Conservation (phyloP, 2,113 vertebrate genomes). For the Gulo gulo region DNA sequence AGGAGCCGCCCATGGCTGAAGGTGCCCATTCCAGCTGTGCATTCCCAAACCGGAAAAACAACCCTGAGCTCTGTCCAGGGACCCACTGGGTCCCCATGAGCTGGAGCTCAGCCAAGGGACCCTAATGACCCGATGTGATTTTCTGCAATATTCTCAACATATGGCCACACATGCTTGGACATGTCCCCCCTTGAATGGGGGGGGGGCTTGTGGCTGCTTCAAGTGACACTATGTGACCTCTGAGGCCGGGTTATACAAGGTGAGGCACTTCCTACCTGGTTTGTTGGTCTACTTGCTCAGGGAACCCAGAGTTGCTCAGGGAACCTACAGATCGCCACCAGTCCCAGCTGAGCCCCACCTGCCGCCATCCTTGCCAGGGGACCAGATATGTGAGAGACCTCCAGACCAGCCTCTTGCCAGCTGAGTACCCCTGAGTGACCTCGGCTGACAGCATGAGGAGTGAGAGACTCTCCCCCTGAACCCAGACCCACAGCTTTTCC, state of each 20-base stretch:
- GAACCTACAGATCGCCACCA: neutral
- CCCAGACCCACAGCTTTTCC: neutral
- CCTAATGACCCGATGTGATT: neutral
- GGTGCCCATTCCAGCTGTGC: neutral
- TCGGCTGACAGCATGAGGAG: neutral
- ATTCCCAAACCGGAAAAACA: neutral
- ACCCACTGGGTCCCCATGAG: neutral
- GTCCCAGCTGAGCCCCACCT: neutral
- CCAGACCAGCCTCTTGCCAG: neutral
- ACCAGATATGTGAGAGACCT: too few relatives aligned
- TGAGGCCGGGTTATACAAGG: neutral
- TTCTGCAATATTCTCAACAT: neutral
- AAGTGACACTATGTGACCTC: neutral
- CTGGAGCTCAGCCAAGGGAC: neutral
- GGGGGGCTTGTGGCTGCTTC: neutral
- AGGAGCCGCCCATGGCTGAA: neutral
- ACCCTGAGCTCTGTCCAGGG: neutral
- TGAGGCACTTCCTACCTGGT: neutral
- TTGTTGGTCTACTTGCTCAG: neutral
- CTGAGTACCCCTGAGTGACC: neutral
- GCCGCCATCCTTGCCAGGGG: too few relatives aligned
- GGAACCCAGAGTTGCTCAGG: neutral
- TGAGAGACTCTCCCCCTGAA: neutral
- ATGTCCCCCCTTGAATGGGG: neutral
- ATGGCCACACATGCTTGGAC: neutral